Base-by-base conservation (phyloP, 2,797 vertebrate species). In the Aulostomus chinensis region DNA sequence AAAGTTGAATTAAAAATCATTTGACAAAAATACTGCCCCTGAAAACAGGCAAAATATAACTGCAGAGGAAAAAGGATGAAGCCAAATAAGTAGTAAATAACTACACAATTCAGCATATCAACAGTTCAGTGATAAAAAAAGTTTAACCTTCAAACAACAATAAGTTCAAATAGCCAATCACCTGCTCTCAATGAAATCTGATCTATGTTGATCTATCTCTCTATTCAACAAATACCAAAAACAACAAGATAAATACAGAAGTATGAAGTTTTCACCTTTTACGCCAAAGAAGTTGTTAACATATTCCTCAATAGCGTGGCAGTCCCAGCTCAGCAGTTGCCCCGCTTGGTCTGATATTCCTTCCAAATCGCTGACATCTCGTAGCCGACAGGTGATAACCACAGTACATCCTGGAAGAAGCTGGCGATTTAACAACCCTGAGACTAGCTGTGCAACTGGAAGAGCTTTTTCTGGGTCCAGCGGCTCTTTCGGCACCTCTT, bases 361-460 rank as follows among this genome's bases (percentile, higher is more conserved):
- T 2, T 92, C 36, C 49, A 92, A 83, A 73, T 88, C 79, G 0
- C 85, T 81, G 1, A 91, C 51, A 17, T 89, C 89, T 15, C 91
- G 92, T 0, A 86, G 76, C 4, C 93, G 89, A 49, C 93, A 94
- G 5, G 94, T 97, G 46, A 95, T 80, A 69, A 98, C 9, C 43
- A 97, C 79, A 0, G 93, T 94, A 80, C 93, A 94, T 1, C 93
- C 93, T 0, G 80, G 86, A 11, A 97, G 88, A 29, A 97, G 84
- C 35, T 73, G 89, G 14, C 91, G 92, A 5, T 42, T 74, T 58
- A 94, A 90, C 45, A 97, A 84, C 7, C 58, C 78, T 9, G 89
- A 90, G 70, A 97, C 90, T 24, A 98, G 89, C 24, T 93, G 79
- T 4, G 72, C 68, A 7, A 89, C 78, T 9, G 86, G 83, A 42